Base-by-base conservation (phyloP, 2,888 invertebrate species). In the Pollenia griseotomentosa region DNA sequence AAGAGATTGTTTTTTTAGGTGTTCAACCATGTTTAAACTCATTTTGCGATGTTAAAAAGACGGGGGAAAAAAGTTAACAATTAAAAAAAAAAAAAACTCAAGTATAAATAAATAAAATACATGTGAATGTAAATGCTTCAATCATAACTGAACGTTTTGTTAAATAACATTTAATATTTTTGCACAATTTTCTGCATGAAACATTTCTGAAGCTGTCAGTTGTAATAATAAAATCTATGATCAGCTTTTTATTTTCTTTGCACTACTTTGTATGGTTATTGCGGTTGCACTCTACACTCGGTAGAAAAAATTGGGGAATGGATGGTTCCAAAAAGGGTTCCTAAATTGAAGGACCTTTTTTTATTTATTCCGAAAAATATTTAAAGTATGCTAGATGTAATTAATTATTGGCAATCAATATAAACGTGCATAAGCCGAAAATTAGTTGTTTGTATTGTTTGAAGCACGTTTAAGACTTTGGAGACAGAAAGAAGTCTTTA, bases 221-320 rank as follows among this genome's bases (percentile, higher is more conserved):
- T 81, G 84, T 84, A 86, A 86, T 86, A 83, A 86, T 68, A 77
- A 75, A 86, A 83, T 74, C 68, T 70, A 77, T 82, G 68, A 82
- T 74, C 40, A 51, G 16, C 42, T 70, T 53, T 55, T 19, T 40
- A 23, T 65, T 75, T 16, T 42, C 12, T 33, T 6, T 33, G 33
- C 33, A 33, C 14, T 33, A 11, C 12, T 59, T 66, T 51, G 51
- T 46, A 70, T 51, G 68, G 59, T 23, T 61, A 61, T 68, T 84
- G 53, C 46, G 46, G 73, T 68, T 74, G 59, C 40, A 44, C 63
- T 14, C 78, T 84, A 78, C 51, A 71, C 11, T 33, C 0, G 14
- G 23, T 33, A 33, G 6, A 33, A 9, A 12, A 33, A 11, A 33
- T 5, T 6, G 4, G 1, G 5, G 2, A 33, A 8, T 33, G 12